These are phyloP conservation scores for Okamejei kenojei DNA, from an alignment of 2,797 vertebrate genomes.

Conservation along the genomic window DNA sequence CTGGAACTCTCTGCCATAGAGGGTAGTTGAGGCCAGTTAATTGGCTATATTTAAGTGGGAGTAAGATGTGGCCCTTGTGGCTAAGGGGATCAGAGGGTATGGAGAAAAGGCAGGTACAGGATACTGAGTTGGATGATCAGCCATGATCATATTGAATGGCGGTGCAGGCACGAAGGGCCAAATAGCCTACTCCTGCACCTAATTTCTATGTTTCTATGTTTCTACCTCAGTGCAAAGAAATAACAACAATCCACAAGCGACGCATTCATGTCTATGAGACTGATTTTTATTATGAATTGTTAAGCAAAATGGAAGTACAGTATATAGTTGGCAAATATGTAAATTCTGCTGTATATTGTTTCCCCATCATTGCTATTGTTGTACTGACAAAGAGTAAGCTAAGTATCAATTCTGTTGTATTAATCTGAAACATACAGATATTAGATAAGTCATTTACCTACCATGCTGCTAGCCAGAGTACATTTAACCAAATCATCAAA, in stretches of 20 bases:
- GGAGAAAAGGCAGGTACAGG: no score
- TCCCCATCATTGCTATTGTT: background rate
- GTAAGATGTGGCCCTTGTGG: no score
- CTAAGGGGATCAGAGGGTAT: no score
- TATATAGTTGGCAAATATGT: background rate
- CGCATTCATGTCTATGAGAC: background rate
- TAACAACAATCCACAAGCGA: background rate
- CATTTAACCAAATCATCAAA: background rate
- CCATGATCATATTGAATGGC: no score
- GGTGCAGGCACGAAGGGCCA: no score
- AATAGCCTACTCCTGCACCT: no score
- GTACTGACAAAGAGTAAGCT: conserved; percentile 30
- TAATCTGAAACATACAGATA: background rate
- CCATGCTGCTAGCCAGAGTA: conserved; percentile 8
- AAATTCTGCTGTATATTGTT: background rate
- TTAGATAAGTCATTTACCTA: background rate
- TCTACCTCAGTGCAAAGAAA: background rate
- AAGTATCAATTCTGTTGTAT: background rate
- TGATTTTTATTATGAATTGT: conserved; percentile 36
- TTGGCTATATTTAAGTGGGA: no score
- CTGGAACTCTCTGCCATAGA: no score
- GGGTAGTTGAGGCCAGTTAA: no score
- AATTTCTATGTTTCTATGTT: no score
- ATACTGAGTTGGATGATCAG: no score
- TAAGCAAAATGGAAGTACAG: conserved; percentile 26